Evolutionary conservation across 2,888 invertebrate genomes (phyloP), one percentile per base, ranked within the genome.

Genomic region (Tryphoninae sp.): DNA sequence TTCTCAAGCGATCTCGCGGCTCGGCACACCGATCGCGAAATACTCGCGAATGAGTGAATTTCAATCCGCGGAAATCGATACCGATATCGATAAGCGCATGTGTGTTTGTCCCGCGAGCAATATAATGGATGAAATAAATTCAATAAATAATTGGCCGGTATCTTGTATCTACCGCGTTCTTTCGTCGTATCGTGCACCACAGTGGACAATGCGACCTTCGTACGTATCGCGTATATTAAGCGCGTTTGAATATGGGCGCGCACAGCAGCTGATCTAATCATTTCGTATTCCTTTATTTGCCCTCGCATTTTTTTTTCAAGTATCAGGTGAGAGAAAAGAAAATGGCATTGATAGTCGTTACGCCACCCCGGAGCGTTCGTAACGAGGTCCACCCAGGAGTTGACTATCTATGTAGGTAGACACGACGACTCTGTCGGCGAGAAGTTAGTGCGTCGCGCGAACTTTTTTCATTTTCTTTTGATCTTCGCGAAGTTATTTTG

Each of bases 11-110:
- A 53, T 77, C 59, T 67, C 19, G 13, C 58, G 19, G n/a, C 8
- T 1, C 49, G n/a, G 26, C 45, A 55, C 22, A 51, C n/a, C 42
- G 19, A 65, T 61, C 78, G 59, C n/a, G 42, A 13, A 33, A 33
- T 33, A 55, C 53, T 16, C 9, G 23, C 49, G 67, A 49, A 72
- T 16, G 79, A 82, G 76, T 79, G 76, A 82, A 79, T 82, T 82
- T 82, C 79, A 79, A 79, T 82, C 82, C 82, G 67, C 79, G 82
- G 82, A 82, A 82, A 82, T 76, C 79, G 79, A 82, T 79, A 61
- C 42, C 51, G 9, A 16, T 33, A 33, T 49, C 42, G 79, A 79
- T 76, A 79, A 19, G 8, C 1, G 55, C n/a, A 9, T n/a, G 51
- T 51, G 51, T 2, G 62, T 40, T 64, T 64, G 55, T 23, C 42